Conservation (phyloP, 1,140 invertebrate genomes). For the Eupeodes corollae region DNA sequence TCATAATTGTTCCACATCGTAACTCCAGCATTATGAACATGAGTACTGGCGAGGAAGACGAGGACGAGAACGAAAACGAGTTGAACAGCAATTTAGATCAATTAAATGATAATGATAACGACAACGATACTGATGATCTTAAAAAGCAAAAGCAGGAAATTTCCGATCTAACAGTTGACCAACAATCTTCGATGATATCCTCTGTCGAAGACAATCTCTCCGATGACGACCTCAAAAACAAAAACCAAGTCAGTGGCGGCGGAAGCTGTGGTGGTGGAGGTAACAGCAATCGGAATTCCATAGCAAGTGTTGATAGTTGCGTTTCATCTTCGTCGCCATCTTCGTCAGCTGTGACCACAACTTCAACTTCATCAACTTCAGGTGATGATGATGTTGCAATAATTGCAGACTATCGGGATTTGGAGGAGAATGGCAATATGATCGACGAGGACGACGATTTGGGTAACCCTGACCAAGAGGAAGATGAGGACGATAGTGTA, state of each 20-base stretch:
- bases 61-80: not conserved
- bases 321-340: conserved; percentile 20
- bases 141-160: too few species aligned
- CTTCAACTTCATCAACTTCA: conserved; percentile 10
- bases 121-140: not conserved
- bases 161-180: too few species aligned
- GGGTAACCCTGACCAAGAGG: not conserved
- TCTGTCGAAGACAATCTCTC: not conserved
- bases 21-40: not conserved
- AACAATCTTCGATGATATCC: not conserved
- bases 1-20: conserved; percentile 33
- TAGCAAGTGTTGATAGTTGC: conserved; percentile 33
- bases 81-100: not conserved
- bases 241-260: not conserved
- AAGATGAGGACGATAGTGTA: not conserved
- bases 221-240: not conserved
- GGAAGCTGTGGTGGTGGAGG: not conserved
- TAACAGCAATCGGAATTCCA: conserved; percentile 26
- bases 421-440: conserved; percentile 27
- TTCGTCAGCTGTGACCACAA: conserved; percentile 1
- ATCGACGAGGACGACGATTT: conserved; percentile 3
- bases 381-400: conserved; percentile 24
- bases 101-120: not conserved
- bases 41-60: conserved; percentile 5
- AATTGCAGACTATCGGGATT: conserved; percentile 23